Conservation (phyloP, 1,140 invertebrate species). For the Vanessa tameamea region DNA sequence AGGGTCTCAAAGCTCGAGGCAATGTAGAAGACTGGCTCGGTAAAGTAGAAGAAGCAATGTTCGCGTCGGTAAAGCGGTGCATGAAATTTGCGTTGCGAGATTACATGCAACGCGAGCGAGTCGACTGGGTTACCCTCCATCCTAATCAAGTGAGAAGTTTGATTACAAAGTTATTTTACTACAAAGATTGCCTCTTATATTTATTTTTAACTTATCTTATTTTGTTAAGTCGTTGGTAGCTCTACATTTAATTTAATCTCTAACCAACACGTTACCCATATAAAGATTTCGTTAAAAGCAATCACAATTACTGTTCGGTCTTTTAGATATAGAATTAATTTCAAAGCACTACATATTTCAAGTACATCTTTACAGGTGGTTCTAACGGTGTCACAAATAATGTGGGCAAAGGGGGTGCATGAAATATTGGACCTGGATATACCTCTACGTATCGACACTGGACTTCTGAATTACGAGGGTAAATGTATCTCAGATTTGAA, state of each 20-base stretch:
- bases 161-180: no score
- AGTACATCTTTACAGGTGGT: conserved; percentile 75
- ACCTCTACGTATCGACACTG: conserved; percentile 70
- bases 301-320: no score
- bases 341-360: conserved; percentile 6
- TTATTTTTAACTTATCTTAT: no score
- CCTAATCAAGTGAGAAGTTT: conserved; percentile 70
- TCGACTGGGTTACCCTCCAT: conserved; percentile 83
- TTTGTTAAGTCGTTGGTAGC: no score
- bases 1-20: conserved; percentile 91
- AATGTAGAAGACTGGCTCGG: conserved; percentile 94
- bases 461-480: conserved; percentile 85
- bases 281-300: no score
- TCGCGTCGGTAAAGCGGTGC: conserved; percentile 85
- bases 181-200: no score
- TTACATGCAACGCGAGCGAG: conserved; percentile 80
- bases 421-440: conserved; percentile 83
- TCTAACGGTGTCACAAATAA: conserved; percentile 91
- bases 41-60: conserved; percentile 93
- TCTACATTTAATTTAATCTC: no score
- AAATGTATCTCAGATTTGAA: conserved; percentile 88
- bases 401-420: conserved; percentile 91
- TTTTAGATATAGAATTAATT: no score
- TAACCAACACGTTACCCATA: no score
- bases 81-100: conserved; percentile 88